These are phyloP conservation scores for Enhydra lutris DNA, from an alignment of 2,113 vertebrate species.

Conservation along the genomic window DNA sequence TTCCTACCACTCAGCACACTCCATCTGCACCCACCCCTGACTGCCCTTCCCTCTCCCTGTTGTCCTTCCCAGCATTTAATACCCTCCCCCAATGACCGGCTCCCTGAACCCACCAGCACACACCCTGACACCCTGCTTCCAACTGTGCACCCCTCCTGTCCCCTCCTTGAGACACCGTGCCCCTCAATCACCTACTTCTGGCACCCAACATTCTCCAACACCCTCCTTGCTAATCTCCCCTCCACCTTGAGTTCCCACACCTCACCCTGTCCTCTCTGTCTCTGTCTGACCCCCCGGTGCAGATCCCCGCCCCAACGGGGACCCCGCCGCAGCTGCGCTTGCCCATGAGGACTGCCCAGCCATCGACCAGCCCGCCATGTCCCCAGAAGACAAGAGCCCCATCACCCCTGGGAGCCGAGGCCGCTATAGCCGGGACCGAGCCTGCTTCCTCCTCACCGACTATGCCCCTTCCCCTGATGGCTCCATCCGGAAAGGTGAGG, in stretches of 20 bases:
- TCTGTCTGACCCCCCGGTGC: not conserved
- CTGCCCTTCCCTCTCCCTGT: not conserved
- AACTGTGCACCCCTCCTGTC: rapidly evolving
- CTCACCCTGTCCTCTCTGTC: not conserved
- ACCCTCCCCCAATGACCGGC: not conserved
- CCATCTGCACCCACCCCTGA: not conserved
- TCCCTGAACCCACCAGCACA: not conserved
- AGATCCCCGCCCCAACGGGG: conserved; percentile 85
- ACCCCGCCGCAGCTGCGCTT: conserved; percentile 91
- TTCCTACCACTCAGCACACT: too few relatives aligned
- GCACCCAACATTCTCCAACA: rapidly evolving
- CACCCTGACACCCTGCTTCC: not conserved
- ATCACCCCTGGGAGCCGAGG: conserved; percentile 87
- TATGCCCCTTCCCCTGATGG: conserved; percentile 91
- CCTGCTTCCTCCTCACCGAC: conserved; percentile 95
- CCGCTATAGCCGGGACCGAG: conserved; percentile 91
- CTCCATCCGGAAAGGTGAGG: conserved; percentile 93
- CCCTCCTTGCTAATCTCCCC: rapidly evolving
- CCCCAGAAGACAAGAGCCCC: conserved; percentile 92
- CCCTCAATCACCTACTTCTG: not conserved
- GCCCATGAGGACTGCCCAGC: conserved; percentile 95
- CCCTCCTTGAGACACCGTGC: too few relatives aligned
- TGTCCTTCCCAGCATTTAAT: not conserved
- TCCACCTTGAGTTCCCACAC: rapidly evolving
- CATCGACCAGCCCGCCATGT: conserved; percentile 94